These are phyloP conservation scores for Aphis gossypii DNA, from an alignment of 1,140 invertebrate genomes.

Conservation along the genomic window DNA sequence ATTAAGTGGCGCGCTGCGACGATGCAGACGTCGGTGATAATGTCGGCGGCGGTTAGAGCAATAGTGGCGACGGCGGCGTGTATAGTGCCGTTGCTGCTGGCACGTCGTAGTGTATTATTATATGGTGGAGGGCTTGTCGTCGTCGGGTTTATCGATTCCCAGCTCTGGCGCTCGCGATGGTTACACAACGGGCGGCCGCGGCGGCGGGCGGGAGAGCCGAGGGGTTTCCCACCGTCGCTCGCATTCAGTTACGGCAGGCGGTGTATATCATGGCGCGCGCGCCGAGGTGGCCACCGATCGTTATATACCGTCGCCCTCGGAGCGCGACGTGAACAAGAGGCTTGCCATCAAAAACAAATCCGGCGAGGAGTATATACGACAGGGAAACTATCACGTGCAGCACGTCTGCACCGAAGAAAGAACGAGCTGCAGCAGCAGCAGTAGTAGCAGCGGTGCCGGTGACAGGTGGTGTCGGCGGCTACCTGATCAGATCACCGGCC, in stretches of 20 bases:
- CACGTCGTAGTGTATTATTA: not conserved
- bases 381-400: not conserved
- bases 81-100: conserved; percentile 24
- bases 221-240: conserved; percentile 36
- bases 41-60: not conserved
- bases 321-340: not conserved
- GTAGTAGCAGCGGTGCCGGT: too few species aligned
- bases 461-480: not conserved
- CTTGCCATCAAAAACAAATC: not conserved
- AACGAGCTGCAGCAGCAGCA: not conserved
- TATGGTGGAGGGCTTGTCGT: conserved; percentile 28
- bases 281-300: conserved; percentile 28
- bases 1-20: not conserved
- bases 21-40: not conserved
- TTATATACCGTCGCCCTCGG: not conserved
- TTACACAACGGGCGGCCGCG: conserved; percentile 8
- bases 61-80: not conserved
- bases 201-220: not conserved
- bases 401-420: too few species aligned
- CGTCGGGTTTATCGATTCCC: conserved; percentile 47
- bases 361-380: not conserved
- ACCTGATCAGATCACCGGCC: not conserved
- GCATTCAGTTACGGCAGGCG: not conserved
- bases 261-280: conserved; percentile 2
- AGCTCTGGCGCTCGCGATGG: conserved; percentile 45